These are phyloP conservation scores for Pectinophora gossypiella DNA, from an alignment of 1,140 invertebrate genomes.

Conservation along the genomic window DNA sequence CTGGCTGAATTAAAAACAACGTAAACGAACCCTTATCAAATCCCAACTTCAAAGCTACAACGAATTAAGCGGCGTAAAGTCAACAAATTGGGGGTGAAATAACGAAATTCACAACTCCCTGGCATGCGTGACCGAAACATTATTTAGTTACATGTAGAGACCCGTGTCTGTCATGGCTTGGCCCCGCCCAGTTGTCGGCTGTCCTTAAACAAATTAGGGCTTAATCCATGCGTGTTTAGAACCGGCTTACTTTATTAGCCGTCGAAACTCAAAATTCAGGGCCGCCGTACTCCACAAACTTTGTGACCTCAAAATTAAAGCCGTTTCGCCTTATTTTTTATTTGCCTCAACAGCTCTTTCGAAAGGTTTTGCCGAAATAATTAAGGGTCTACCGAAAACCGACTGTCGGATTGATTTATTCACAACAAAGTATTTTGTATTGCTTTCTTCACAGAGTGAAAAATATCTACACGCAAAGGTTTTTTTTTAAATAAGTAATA, in stretches of 20 bases:
- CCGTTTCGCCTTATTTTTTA: neutral
- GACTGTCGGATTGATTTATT: neutral
- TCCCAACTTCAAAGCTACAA: neutral
- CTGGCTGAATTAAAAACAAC: neutral
- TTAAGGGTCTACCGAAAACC: neutral
- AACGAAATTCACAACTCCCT: constrained; percentile 1
- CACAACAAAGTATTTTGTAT: neutral
- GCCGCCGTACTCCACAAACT: constrained; percentile 6
- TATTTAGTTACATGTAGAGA: constrained; percentile 4
- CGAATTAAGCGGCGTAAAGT: constrained; percentile 2
- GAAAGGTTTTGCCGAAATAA: neutral
- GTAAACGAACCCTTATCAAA: neutral
- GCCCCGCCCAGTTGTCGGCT: constrained; percentile 13
- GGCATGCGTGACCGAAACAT: constrained; percentile 6
- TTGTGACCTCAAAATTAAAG: neutral
- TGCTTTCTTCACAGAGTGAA: too few species aligned
- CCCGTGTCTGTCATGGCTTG: neutral
- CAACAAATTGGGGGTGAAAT: constrained; percentile 6
- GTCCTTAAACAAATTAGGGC: constrained; percentile 26
- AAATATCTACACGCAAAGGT: too few species aligned
- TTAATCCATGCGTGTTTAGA: constrained; percentile 46
- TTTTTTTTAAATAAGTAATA: too few species aligned
- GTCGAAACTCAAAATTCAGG: constrained; percentile 19
- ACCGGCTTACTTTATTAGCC: constrained; percentile 34
- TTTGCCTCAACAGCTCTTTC: neutral